Evolutionary conservation across 2,888 invertebrate species (phyloP).

Genomic region (Habrosyne pyritoides): DNA sequence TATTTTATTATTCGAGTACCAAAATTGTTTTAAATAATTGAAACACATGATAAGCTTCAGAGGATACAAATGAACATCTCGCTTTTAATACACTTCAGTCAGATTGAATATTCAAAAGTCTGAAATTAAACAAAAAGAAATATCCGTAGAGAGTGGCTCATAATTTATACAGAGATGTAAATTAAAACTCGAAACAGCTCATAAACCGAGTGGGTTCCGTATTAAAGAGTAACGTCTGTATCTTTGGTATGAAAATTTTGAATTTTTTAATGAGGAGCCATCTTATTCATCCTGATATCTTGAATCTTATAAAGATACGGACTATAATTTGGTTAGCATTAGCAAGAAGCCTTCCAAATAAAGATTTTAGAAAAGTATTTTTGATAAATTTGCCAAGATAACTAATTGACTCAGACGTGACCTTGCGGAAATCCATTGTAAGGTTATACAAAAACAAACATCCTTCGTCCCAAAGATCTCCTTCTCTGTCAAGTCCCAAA

Average conservation of each 20-base stretch:
- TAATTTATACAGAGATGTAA: slow-evolving; percentile 39
- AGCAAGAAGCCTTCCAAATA: too few species aligned
- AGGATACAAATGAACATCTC: neutral
- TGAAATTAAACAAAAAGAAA: slow-evolving; percentile 20
- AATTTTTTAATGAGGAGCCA: neutral
- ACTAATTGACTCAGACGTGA: too few species aligned
- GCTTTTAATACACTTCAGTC: neutral
- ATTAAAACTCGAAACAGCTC: slow-evolving; percentile 34
- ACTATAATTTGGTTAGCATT: too few species aligned
- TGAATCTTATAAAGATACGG: neutral
- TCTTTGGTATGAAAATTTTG: neutral
- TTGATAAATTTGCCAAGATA: too few species aligned
- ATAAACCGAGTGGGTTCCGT: slow-evolving; percentile 10
- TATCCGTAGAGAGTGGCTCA: slow-evolving; percentile 23
- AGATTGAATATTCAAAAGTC: slow-evolving; percentile 19
- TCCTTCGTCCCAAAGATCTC: too few species aligned
- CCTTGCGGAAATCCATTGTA: too few species aligned
- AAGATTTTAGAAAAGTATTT: too few species aligned
- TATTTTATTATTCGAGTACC: neutral
- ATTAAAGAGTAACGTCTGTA: neutral
- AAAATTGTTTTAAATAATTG: neutral
- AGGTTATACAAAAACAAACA: too few species aligned
- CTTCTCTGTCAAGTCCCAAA: too few species aligned
- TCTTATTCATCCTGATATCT: neutral
- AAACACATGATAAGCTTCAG: neutral